Conservation (phyloP, 2,113 vertebrate species). For the Pteropus alecto region DNA sequence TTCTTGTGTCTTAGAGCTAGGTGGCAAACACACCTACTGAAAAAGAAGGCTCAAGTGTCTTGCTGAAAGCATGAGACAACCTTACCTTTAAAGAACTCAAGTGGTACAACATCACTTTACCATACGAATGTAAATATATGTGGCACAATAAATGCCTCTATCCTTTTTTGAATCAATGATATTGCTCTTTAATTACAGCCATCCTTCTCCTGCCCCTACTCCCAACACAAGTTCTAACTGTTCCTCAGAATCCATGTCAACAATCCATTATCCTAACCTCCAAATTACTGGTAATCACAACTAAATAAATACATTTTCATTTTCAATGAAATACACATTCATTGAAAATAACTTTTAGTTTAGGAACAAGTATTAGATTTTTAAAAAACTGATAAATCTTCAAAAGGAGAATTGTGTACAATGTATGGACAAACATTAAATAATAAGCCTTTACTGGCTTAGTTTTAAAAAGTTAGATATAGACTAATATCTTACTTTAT, state of each 20-base stretch:
- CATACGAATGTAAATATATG: background rate
- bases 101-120: background rate
- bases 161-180: background rate
- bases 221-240: background rate
- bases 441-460: background rate
- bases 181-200: background rate
- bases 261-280: background rate
- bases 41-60: background rate
- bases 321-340: too few relatives aligned
- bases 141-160: background rate
- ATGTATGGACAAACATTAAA: background rate
- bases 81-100: background rate
- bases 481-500: background rate
- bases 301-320: background rate
- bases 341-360: background rate
- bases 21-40: background rate
- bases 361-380: background rate
- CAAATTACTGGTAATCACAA: background rate
- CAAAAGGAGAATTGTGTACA: background rate
- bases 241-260: background rate
- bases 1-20: background rate
- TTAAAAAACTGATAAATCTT: background rate
- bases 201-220: rapidly evolving
- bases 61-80: background rate
- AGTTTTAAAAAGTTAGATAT: background rate